Conservation (phyloP, 2,113 vertebrate species). For the Malurus cyaneus region DNA sequence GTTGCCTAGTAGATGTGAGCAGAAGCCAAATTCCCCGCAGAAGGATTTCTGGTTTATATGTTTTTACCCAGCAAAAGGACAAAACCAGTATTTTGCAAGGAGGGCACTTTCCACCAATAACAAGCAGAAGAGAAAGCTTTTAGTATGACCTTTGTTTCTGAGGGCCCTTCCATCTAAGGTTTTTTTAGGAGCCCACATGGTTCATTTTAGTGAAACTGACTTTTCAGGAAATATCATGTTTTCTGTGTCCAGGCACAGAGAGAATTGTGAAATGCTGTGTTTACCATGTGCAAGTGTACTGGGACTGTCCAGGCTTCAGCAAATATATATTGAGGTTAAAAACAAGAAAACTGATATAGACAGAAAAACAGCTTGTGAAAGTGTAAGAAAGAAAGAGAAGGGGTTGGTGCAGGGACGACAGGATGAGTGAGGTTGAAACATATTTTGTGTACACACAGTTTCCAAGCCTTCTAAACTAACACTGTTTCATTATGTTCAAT, state of each 20-base stretch:
- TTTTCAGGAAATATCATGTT: slow-evolving; percentile 34
- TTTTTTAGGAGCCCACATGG: background rate
- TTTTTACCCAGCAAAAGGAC: background rate
- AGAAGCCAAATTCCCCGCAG: background rate
- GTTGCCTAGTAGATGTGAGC: background rate
- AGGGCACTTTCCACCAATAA: background rate
- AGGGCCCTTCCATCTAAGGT: background rate
- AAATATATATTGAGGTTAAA: slow-evolving; percentile 42
- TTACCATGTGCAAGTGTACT: background rate
- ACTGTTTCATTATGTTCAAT: background rate
- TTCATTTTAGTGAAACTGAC: background rate
- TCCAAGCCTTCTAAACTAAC: background rate
- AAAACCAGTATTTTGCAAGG: background rate
- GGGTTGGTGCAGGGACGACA: background rate
- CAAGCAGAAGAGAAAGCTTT: background rate
- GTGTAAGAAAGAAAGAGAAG: background rate
- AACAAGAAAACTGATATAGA: background rate
- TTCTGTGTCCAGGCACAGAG: background rate
- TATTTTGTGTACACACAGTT: background rate
- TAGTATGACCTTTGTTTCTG: background rate
- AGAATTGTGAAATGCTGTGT: slow-evolving; percentile 19
- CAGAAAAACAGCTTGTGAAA: slow-evolving; percentile 14
- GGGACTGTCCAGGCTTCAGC: slow-evolving; percentile 14
- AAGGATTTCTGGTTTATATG: background rate
- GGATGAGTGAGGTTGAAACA: background rate